Evolutionary conservation across 2,113 vertebrate genomes (phyloP), one percentile per base, ranked within the genome.

Genomic region (Apodemus speciosus): DNA sequence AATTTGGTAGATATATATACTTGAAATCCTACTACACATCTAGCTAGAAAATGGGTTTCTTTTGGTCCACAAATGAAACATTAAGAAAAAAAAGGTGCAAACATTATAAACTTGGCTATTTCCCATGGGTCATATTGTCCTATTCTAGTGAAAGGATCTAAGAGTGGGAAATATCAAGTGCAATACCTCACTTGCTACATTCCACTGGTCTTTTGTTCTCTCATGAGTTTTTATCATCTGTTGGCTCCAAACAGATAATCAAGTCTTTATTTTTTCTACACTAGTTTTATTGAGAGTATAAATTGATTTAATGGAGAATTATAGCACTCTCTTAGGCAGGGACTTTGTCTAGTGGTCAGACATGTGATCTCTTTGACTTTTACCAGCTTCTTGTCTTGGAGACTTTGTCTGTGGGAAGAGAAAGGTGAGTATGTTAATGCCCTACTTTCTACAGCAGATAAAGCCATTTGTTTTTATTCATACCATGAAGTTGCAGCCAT

Each of bases 181-280:
- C 4, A 16, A 16, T 9, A 3, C 21, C 2, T 4, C 0, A 7
- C 1, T 53, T 1, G 3, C 2, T 6, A 8, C 0, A 3, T 16
- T 68, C 16, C 27, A 7, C 30, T 4, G 32, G 25, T 25, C 16
- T 62, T 56, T 46, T 13, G 3, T 1, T 56, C 2, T 83, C 9
- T 43, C 23, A 16, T 2, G 4, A 7, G 10, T 7, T 46, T 51
- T 64, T 58, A 35, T 38, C 38, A 46, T 14, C 13, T 77, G 6
- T 15, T 60, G 10, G 23, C 3, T 23, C 9, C 7, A 40, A 79
- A 53, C 9, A 10, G 40, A 66, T 20, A n/a, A 1, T 4, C 0
- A 3, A 25, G 40, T 35, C 20, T 64, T 23, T 2, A 89, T 7
- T 35, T 38, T 51, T 71, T n/a, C 16, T 84, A 7, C 6, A 20